A percentile compares a stretch with the other conserved stretches of the same genome.
Evolutionary conservation across 2,113 vertebrate species (phyloP).

Genomic region (Petrocephalus microphthalmus): DNA sequence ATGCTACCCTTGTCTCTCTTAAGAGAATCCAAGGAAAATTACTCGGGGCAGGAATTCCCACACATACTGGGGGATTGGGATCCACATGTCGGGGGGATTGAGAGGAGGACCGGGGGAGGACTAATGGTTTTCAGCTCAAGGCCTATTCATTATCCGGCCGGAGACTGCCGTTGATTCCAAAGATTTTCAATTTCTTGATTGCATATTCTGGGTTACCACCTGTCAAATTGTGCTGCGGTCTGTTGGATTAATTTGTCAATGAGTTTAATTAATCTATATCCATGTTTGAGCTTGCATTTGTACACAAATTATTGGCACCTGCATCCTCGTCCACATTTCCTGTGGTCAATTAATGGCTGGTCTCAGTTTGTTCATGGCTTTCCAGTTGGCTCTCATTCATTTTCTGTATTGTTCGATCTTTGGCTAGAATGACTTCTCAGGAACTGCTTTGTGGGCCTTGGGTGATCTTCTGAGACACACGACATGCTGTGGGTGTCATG

Average conservation of each 20-base stretch:
- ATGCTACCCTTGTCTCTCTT: background rate
- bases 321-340: background rate
- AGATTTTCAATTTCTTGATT: constrained; percentile 1
- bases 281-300: background rate
- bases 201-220: background rate
- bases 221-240: background rate
- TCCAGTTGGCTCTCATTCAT: background rate
- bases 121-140: background rate
- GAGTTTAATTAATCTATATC: background rate
- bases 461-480: background rate
- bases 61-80: background rate
- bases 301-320: background rate
- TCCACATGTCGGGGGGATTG: background rate
- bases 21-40: background rate
- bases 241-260: background rate
- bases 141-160: background rate
- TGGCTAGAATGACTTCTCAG: background rate
- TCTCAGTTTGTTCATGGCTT: background rate
- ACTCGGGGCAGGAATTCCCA: background rate
- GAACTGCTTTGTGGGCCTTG: background rate
- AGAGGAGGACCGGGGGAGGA: background rate
- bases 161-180: background rate
- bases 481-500: background rate
- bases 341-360: background rate
- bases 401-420: background rate